A percentile compares a stretch with the other conserved stretches of the same genome.
These are phyloP conservation scores for Melospiza georgiana DNA, from an alignment of 2,113 vertebrate genomes.

Conservation along the genomic window DNA sequence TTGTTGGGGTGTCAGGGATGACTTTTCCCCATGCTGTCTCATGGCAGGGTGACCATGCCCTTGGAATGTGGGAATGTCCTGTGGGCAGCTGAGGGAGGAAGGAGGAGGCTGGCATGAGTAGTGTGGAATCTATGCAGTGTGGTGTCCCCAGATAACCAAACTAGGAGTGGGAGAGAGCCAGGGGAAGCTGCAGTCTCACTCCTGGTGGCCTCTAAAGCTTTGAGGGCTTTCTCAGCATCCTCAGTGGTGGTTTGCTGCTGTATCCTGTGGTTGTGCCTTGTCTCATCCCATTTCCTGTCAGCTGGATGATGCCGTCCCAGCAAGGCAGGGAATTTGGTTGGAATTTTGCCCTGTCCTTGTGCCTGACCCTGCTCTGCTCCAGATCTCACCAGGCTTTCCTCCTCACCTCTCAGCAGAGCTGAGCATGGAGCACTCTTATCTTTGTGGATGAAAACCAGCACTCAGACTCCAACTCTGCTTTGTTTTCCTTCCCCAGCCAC, in stretches of 20 bases:
- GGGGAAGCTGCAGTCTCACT: background rate
- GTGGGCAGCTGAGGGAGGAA: background rate
- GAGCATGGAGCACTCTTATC: background rate
- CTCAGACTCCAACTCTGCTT: background rate
- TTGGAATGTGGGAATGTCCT: conserved; percentile 54
- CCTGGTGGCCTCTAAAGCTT: background rate
- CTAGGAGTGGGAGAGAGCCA: background rate
- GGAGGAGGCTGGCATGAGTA: background rate
- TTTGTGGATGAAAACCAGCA: background rate
- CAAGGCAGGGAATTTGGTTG: accelerated
- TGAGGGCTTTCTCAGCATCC: conserved; percentile 35
- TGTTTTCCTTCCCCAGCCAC: background rate
- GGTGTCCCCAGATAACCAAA: background rate
- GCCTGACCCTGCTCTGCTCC: background rate
- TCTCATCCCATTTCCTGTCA: background rate
- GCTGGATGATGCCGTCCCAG: background rate
- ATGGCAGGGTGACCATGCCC: background rate
- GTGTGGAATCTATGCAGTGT: background rate
- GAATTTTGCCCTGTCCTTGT: background rate
- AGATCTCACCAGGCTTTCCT: background rate
- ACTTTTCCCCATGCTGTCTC: background rate
- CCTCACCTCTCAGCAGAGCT: background rate
- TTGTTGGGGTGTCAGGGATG: background rate
- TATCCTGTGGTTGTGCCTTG: background rate
- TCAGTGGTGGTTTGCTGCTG: background rate